Conservation (phyloP, 1,140 invertebrate species). For the Anoplolepis gracilipes region DNA sequence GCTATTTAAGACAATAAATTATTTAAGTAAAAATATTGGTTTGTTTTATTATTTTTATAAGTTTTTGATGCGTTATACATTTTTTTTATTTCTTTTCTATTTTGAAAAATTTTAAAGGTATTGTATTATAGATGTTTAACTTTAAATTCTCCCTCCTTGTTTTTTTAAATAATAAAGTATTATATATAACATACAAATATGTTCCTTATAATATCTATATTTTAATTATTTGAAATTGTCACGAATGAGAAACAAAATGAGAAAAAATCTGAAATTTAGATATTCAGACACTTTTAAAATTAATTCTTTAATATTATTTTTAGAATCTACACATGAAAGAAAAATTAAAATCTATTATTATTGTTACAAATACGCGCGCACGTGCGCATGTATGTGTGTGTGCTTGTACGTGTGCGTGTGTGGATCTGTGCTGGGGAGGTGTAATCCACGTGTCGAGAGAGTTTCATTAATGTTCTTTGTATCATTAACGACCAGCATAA, state of each 20-base stretch:
- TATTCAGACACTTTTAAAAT: not conserved
- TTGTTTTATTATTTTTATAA: not conserved
- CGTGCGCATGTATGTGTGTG: too few species aligned
- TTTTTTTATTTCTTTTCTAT: not conserved
- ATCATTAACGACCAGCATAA: conserved; percentile 12
- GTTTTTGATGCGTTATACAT: not conserved
- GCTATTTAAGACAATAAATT: not conserved
- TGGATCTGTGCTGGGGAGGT: not conserved
- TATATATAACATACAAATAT: not conserved
- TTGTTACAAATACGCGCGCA: conserved; percentile 3
- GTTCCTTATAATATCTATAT: not conserved
- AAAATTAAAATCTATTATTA: not conserved
- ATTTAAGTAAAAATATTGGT: not conserved
- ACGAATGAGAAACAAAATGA: not conserved
- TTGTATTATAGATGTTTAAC: not conserved
- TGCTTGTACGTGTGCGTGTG: not conserved
- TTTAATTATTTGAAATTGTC: not conserved
- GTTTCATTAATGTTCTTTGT: conserved; percentile 42
- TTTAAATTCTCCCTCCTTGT: not conserved
- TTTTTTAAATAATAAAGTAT: not conserved
- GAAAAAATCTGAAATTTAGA: not conserved
- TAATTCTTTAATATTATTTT: not conserved
- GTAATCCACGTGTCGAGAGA: conserved; percentile 21
- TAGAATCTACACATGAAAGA: not conserved
- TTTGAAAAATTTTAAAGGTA: not conserved